These are phyloP conservation scores for Erpornis zantholeuca DNA, from an alignment of 2,113 vertebrate species.

Conservation along the genomic window DNA sequence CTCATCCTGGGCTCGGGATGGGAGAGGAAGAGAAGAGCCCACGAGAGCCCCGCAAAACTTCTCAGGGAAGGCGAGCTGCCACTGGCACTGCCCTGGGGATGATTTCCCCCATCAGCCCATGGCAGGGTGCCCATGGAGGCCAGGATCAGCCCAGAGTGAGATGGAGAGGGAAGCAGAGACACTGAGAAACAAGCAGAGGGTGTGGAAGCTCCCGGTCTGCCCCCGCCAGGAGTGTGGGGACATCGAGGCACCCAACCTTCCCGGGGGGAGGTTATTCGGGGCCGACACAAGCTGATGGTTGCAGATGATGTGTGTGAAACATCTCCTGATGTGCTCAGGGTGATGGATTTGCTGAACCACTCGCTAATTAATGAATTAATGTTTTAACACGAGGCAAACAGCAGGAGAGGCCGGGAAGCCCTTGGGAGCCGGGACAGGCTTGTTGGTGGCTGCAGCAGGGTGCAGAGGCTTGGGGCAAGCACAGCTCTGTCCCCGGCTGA, in stretches of 20 bases:
- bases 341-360: neutral
- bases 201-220: fast-evolving
- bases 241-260: fast-evolving
- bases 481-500: neutral
- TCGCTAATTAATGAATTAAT: neutral
- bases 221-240: neutral
- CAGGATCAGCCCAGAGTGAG: fast-evolving
- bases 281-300: neutral
- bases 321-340: neutral
- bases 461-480: neutral
- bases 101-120: neutral
- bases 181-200: fast-evolving
- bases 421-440: fast-evolving
- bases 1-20: fast-evolving
- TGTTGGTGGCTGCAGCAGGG: neutral
- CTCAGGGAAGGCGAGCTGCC: neutral
- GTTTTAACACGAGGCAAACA: neutral
- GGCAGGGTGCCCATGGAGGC: neutral
- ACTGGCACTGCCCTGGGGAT: neutral
- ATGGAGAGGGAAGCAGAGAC: neutral
- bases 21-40: neutral
- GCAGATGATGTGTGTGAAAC: neutral
- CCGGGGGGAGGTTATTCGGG: neutral
- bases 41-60: fast-evolving
- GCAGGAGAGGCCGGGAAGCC: neutral